These are phyloP conservation scores for Dromas ardeola DNA, from an alignment of 2,113 vertebrate genomes.

Conservation along the genomic window DNA sequence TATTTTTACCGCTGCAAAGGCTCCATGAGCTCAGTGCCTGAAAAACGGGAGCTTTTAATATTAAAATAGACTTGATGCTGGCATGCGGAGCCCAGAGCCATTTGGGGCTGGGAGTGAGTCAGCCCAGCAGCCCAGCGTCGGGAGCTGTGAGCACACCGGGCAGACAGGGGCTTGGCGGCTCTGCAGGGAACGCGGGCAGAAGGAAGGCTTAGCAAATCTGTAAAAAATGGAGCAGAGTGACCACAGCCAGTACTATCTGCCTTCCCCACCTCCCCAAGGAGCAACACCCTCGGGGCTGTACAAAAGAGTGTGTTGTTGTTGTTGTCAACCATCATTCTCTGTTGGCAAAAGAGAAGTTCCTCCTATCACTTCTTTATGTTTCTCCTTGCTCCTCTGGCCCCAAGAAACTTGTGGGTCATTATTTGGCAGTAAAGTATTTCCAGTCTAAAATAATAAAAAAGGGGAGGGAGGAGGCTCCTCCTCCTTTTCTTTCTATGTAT, in stretches of 20 bases:
- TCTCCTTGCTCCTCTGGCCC: background rate
- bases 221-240: background rate
- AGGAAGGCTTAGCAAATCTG: background rate
- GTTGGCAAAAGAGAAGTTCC: background rate
- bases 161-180: background rate
- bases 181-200: background rate
- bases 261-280: background rate
- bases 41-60: conserved; percentile 35
- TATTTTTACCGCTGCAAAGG: conserved; percentile 30
- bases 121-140: background rate
- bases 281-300: background rate
- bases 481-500: background rate
- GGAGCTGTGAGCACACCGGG: background rate
- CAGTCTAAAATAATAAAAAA: background rate
- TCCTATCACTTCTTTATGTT: background rate
- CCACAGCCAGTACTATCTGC: background rate
- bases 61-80: background rate
- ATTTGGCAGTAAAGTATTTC: background rate
- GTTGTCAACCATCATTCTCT: background rate
- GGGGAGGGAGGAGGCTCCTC: background rate
- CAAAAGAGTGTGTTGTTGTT: background rate
- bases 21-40: conserved; percentile 33
- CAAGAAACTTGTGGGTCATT: background rate
- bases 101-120: conserved; percentile 20
- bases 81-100: background rate